phyloP scores from a whole-genome alignment of 2,888 invertebrate species.

The Epistrophella euchroma region DNA sequence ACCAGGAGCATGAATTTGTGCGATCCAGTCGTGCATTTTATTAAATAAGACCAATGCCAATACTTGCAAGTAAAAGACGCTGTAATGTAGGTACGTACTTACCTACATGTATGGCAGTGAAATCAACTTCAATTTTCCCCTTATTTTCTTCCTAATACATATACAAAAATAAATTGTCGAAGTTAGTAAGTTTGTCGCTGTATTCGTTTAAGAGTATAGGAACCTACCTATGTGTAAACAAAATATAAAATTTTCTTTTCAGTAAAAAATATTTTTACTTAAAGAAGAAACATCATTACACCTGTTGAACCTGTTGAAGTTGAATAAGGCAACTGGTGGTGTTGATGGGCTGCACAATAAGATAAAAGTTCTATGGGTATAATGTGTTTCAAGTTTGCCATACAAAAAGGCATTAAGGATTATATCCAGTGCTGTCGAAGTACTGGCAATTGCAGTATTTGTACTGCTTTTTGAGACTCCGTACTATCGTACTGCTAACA shows the following conservation, averaged over 20 bases:
- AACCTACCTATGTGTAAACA: neutral
- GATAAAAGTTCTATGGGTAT: neutral
- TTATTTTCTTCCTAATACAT: neutral
- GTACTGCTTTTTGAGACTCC: too few species aligned
- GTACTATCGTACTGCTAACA: too few species aligned
- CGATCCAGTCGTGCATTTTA: too few species aligned
- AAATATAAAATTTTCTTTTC: neutral
- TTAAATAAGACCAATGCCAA: too few species aligned
- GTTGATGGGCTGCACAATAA: neutral
- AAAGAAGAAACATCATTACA: neutral
- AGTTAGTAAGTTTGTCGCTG: neutral
- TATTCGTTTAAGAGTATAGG: neutral
- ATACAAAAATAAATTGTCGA: neutral
- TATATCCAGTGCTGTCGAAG: too few species aligned
- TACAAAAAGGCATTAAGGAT: neutral
- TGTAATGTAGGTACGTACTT: too few species aligned
- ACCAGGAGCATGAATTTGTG: too few species aligned
- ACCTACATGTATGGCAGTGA: neutral
- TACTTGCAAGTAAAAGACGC: too few species aligned
- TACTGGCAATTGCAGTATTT: too few species aligned
- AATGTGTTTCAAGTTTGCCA: neutral
- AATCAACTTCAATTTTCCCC: neutral
- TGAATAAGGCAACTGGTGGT: slow-evolving; percentile 1
- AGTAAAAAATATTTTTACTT: neutral
- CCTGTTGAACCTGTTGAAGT: slow-evolving; percentile 9